A percentile compares a stretch with the other conserved stretches of the same genome.
Conservation (phyloP, 2,113 vertebrate genomes). For the Excalfactoria chinensis region DNA sequence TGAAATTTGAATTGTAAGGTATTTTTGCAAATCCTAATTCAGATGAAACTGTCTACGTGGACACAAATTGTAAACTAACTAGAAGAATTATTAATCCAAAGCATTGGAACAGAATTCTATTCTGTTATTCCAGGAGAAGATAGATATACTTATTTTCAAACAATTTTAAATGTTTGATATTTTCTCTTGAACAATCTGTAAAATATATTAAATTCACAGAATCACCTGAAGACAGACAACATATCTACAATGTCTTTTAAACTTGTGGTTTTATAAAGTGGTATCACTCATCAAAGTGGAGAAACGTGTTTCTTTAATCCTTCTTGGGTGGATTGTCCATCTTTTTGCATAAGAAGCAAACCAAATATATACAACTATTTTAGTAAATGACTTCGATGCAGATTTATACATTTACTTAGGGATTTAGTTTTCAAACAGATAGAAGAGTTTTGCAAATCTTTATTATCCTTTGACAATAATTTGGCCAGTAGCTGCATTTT, state of each 20-base stretch:
- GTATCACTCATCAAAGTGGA: neutral
- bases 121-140: neutral
- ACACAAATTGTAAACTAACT: neutral
- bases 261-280: neutral
- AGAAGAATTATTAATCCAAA: neutral
- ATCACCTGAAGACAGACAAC: neutral
- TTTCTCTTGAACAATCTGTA: slow-evolving; percentile 39
- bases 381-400: neutral
- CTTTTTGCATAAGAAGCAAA: neutral
- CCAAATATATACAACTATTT: neutral
- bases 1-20: neutral
- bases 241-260: slow-evolving; percentile 18
- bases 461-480: neutral
- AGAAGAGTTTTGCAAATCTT: neutral
- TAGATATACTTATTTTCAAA: slow-evolving; percentile 19
- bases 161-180: neutral
- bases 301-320: neutral
- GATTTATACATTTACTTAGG: neutral
- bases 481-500: neutral
- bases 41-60: neutral
- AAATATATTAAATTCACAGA: slow-evolving; percentile 19
- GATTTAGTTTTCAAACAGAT: neutral
- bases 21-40: neutral
- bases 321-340: neutral
- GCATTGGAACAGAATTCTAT: neutral